Evolutionary conservation across 2,797 vertebrate species (phyloP).

Genomic region (Hypotaenidia philippensis): DNA sequence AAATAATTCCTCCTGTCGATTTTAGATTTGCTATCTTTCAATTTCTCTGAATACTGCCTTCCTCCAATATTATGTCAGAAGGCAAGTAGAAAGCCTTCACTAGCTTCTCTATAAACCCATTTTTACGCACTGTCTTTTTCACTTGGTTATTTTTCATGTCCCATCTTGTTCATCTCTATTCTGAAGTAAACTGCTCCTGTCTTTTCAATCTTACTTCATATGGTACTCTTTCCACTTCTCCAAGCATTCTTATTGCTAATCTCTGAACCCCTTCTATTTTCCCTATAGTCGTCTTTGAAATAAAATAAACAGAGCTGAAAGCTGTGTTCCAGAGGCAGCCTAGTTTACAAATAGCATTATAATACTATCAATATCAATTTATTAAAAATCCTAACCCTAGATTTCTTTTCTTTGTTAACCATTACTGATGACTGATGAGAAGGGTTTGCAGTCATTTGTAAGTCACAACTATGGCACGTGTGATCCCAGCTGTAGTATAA

Average conservation of each 20-base stretch:
- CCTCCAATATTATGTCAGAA: not conserved
- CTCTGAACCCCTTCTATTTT: conserved; percentile 9
- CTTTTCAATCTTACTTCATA: conserved; percentile 61
- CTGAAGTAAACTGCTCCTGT: conserved; percentile 51
- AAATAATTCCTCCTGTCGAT: conserved; percentile 19
- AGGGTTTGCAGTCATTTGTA: not conserved
- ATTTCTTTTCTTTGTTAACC: conserved; percentile 3
- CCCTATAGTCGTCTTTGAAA: not conserved
- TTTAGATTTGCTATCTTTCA: conserved; percentile 35
- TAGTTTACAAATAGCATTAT: conserved; percentile 23
- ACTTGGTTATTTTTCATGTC: conserved; percentile 13
- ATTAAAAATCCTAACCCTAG: not conserved
- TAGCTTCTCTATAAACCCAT: not conserved
- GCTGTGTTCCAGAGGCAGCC: not conserved
- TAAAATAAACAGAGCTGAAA: conserved; percentile 37
- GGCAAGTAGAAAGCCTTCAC: not conserved
- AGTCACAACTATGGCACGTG: not conserved
- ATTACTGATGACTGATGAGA: not conserved
- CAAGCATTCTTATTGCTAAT: conserved; percentile 48
- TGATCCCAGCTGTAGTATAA: not conserved
- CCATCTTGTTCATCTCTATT: conserved; percentile 42
- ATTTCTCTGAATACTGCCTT: not conserved
- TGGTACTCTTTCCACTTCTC: conserved; percentile 47
- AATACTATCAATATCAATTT: conserved; percentile 39
- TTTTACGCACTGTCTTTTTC: not conserved